Conservation (phyloP, 2,888 invertebrate genomes). For the Apeira syringaria region DNA sequence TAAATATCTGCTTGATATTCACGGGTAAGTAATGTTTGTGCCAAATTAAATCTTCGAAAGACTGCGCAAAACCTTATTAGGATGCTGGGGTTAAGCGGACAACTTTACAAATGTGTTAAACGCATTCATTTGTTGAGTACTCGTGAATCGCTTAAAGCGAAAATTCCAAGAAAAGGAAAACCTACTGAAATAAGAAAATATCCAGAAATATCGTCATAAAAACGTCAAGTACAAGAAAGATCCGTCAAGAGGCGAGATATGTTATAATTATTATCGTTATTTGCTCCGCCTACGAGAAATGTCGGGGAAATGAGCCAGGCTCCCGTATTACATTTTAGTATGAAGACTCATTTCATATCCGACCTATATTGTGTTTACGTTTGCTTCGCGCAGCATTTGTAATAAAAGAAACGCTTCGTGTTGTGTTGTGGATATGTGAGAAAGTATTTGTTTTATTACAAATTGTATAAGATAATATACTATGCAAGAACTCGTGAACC, state of each 20-base stretch:
- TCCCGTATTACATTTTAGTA: slow-evolving; percentile 45
- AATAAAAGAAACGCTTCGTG: slow-evolving; percentile 23
- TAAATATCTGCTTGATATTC: no score
- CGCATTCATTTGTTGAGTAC: no score
- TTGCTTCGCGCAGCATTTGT: slow-evolving; percentile 14
- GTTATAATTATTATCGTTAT: slow-evolving; percentile 60
- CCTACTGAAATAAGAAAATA: slow-evolving; percentile 1
- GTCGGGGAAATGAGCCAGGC: slow-evolving; percentile 48
- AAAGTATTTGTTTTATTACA: slow-evolving; percentile 10
- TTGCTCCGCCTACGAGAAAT: slow-evolving; percentile 40
- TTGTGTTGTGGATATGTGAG: slow-evolving; percentile 19
- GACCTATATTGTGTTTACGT: slow-evolving; percentile 36
- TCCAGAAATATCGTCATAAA: slow-evolving; percentile 16
- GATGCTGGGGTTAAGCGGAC: no score
- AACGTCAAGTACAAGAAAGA: slow-evolving; percentile 20
- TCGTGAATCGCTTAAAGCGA: no score
- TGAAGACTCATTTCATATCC: slow-evolving; percentile 32
- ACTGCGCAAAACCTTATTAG: no score
- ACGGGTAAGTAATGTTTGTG: no score
- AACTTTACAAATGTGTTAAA: no score
- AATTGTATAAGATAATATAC: background rate
- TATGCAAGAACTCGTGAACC: no score
- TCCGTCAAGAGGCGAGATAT: slow-evolving; percentile 40
- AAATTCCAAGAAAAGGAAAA: no score
- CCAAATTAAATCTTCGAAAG: no score